A percentile compares a stretch with the other conserved stretches of the same genome.
These are phyloP conservation scores for Phycodurus eques DNA, from an alignment of 2,113 vertebrate genomes.

Conservation along the genomic window DNA sequence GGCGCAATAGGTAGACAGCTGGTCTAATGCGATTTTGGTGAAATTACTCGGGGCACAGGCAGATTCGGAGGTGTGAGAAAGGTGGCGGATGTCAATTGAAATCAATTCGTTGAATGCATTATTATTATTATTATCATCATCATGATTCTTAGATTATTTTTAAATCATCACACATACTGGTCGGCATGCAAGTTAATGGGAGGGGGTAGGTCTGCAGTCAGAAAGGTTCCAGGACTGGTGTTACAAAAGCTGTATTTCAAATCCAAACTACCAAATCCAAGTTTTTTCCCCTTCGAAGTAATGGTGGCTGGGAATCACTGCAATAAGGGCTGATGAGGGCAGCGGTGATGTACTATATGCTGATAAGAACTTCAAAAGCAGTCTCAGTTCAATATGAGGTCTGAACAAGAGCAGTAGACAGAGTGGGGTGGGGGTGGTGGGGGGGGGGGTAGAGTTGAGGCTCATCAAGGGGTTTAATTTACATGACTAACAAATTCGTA, in stretches of 20 bases:
- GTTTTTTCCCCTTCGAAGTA: no score
- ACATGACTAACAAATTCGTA: constrained; percentile 67
- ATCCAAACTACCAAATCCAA: neutral
- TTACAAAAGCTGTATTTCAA: neutral
- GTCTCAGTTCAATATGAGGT: constrained; percentile 56
- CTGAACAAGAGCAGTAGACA: constrained; percentile 55
- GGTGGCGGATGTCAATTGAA: no score
- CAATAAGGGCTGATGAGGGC: constrained; percentile 57
- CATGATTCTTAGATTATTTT: no score
- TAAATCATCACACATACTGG: no score
- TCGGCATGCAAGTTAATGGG: no score
- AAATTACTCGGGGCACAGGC: no score
- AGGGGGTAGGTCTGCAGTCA: neutral
- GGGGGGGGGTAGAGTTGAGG: constrained; percentile 29
- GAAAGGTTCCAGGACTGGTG: neutral
- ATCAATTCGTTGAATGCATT: no score
- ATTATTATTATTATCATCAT: no score
- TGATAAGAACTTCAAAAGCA: constrained; percentile 66
- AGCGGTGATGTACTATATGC: constrained; percentile 41
- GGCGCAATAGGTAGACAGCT: no score
- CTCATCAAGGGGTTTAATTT: constrained; percentile 65
- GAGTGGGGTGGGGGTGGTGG: constrained; percentile 35
- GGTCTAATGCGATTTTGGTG: no score
- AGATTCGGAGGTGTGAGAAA: no score
- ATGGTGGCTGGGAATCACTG: neutral